phyloP scores from a whole-genome alignment of 2,888 invertebrate genomes.

The Chamaedrilus cognettii region DNA sequence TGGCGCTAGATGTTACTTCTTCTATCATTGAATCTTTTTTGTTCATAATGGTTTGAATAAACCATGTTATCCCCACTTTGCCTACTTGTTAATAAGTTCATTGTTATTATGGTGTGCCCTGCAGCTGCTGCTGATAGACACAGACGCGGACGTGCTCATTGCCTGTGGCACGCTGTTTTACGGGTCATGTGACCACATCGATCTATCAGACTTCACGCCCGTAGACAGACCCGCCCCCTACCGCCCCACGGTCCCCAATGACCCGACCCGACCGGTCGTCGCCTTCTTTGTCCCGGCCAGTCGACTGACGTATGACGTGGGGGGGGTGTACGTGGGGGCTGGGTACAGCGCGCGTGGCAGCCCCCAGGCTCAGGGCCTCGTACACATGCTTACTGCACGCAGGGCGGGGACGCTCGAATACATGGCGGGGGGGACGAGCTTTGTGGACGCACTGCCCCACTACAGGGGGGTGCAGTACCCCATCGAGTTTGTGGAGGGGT shows the following conservation, averaged over 20 bases:
- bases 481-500: neutral
- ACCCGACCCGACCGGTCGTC: neutral
- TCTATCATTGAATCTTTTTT: no score
- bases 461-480: neutral
- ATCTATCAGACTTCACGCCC: neutral
- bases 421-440: neutral
- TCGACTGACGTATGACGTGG: neutral
- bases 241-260: neutral
- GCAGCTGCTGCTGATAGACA: neutral
- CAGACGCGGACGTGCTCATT: neutral
- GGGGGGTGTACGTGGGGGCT: neutral
- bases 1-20: no score
- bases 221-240: neutral
- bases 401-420: neutral
- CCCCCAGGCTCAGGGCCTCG: no score
- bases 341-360: no score
- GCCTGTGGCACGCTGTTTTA: constrained; percentile 1
- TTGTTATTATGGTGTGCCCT: no score
- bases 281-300: neutral
- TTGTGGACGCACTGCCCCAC: neutral
- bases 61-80: no score
- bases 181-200: neutral
- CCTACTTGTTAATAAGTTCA: no score
- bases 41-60: no score
- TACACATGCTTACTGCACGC: neutral